Evolutionary conservation across 2,888 invertebrate species (phyloP).

Genomic region (Anodontia alba): DNA sequence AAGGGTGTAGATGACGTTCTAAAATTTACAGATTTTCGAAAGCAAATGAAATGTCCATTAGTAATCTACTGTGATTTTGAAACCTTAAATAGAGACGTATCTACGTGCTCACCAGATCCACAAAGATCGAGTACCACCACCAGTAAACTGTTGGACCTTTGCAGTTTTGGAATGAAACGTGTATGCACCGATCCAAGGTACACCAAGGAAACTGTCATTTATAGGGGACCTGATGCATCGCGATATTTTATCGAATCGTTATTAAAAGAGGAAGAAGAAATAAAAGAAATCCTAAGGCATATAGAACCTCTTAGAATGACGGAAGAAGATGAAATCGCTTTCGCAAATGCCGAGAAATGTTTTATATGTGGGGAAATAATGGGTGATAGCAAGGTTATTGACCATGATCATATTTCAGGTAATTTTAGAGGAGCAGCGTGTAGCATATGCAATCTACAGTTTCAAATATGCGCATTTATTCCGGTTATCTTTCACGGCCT

Average conservation of each 20-base stretch:
- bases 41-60: constrained; percentile 40
- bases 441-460: constrained; percentile 19
- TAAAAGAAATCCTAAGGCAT: neutral
- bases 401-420: no score
- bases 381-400: no score
- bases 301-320: neutral
- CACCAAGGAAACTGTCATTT: neutral
- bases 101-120: neutral
- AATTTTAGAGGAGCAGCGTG: neutral
- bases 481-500: constrained; percentile 33
- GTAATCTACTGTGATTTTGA: constrained; percentile 54
- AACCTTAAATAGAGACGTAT: constrained; percentile 30
- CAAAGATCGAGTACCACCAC: neutral
- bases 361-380: neutral
- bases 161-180: neutral
- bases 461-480: constrained; percentile 19
- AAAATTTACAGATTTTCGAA: constrained; percentile 42
- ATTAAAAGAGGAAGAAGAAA: neutral
- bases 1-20: constrained; percentile 43
- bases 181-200: neutral
- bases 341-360: neutral
- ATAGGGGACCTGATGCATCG: neutral
- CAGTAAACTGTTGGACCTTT: neutral
- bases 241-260: neutral
- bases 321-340: neutral